Conservation (phyloP, 2,888 invertebrate species). For the Melanotus villosus region DNA sequence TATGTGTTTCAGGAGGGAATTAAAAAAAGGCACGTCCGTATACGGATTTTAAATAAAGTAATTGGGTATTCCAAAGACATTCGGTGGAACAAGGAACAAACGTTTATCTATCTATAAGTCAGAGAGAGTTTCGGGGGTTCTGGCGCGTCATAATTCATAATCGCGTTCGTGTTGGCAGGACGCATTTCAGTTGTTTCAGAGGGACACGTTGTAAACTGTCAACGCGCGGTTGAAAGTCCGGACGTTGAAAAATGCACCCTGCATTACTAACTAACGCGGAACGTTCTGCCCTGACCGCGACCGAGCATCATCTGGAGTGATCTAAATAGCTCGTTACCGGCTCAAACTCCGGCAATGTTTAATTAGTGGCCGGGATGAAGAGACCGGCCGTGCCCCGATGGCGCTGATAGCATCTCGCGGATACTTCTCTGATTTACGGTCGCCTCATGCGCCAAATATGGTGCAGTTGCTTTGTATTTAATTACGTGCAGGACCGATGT, state of each 20-base stretch:
- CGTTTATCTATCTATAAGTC: neutral
- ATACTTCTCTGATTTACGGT: constrained; percentile 51
- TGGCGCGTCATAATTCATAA: constrained; percentile 35
- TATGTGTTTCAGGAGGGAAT: neutral
- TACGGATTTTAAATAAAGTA: too few relatives aligned
- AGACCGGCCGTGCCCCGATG: constrained; percentile 45
- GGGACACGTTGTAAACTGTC: constrained; percentile 45
- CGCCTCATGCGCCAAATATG: constrained; percentile 48
- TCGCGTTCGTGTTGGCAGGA: constrained; percentile 34
- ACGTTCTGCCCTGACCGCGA: constrained; percentile 38
- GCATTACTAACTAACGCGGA: constrained; percentile 42
- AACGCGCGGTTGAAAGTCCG: constrained; percentile 37
- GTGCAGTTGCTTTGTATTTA: constrained; percentile 50
- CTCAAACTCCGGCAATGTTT: constrained; percentile 48
- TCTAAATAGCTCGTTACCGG: constrained; percentile 49
- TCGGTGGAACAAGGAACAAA: neutral
- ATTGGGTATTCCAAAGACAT: neutral
- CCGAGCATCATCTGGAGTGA: constrained; percentile 48
- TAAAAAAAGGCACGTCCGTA: too few relatives aligned
- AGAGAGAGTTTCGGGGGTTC: constrained; percentile 6
- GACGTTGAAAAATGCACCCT: constrained; percentile 45
- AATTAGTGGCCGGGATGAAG: constrained; percentile 48
- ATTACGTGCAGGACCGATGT: constrained; percentile 49
- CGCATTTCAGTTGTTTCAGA: constrained; percentile 30
- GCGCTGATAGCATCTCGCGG: constrained; percentile 54